Evolutionary conservation across 1,140 invertebrate species (phyloP), one percentile per base, ranked within the genome.

Genomic region (Psix sp.): DNA sequence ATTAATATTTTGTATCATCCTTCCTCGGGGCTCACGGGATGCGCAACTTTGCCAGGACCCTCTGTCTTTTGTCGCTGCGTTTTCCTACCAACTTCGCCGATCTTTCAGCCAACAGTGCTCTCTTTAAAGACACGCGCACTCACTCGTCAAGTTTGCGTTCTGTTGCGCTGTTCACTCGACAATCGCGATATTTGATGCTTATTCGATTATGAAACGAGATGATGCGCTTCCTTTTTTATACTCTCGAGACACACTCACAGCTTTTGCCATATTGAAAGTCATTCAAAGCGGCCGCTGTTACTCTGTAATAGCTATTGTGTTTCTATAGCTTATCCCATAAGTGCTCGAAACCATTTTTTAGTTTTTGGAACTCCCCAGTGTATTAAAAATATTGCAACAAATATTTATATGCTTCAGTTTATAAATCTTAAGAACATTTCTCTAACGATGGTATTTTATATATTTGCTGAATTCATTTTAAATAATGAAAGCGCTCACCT

Each of bases 1-100:
- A 87, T 87, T 87, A 87, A 87, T 87, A 87, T 87, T 87, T 87
- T 84, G 86, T 87, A 87, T 87, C 86, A 87, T 87, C 86, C 82
- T 86, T 79, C 76, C 77, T 76, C 65, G 63, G 74, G 71, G 76
- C 56, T 66, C 46, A 31, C 43, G 31, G 49, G 74, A 78, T 77
- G 77, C 74, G 75, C 67, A 74, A 60, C 65, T 40, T 43, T 31
- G 16, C 21, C 35, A 31, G 36, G 52, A 80, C 65, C 77, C 81
- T 67, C 48, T 76, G 77, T 84, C 80, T 81, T 85, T 86, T 85
- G 84, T 86, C 84, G 84, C 80, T 79, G 7, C 7, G 26, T n/a
- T 29, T n/a, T 10, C 26, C 7, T 29, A 29, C n/a, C n/a, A 52
- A 42, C 45, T 51, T 45, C 17, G 20, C 35, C 4, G 18, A 49